A percentile compares a stretch with the other conserved stretches of the same genome.
phyloP scores from a whole-genome alignment of 1,140 invertebrate genomes.

The Andrena cerasifolii region DNA sequence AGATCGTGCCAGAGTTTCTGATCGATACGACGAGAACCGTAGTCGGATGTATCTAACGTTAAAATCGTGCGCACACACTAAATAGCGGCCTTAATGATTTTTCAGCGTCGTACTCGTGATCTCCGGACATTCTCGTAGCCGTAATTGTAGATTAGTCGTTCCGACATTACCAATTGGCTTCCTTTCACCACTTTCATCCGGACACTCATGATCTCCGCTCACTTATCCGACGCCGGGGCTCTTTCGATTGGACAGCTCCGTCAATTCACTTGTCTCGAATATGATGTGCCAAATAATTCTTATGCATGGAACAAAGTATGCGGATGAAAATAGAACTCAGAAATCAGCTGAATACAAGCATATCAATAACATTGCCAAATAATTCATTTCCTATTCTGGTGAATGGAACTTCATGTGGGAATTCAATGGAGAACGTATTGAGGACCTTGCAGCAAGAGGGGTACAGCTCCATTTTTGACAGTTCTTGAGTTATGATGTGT shows the following conservation, averaged over 20 bases:
- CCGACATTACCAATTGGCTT: conserved; percentile 37
- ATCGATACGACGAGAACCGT: conserved; percentile 15
- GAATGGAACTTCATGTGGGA: background rate
- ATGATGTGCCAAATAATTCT: conserved; percentile 12
- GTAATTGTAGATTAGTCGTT: conserved; percentile 47
- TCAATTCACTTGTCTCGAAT: background rate
- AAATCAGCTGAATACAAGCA: conserved; percentile 15
- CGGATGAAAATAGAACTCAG: background rate
- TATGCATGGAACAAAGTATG: too few species aligned
- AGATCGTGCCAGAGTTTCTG: conserved; percentile 30
- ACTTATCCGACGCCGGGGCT: conserved; percentile 44
- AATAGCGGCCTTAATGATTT: conserved; percentile 68
- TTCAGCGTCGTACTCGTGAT: conserved; percentile 50
- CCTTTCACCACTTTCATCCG: conserved; percentile 21
- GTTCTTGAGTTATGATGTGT: too few species aligned
- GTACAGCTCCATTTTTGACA: too few species aligned
- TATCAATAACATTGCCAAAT: conserved; percentile 25
- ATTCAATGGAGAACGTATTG: too few species aligned
- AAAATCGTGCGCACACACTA: conserved; percentile 64
- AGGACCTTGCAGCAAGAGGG: too few species aligned
- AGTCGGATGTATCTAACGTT: background rate
- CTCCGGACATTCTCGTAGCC: conserved; percentile 36
- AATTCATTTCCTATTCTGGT: background rate
- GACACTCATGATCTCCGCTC: conserved; percentile 15
- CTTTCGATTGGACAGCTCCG: conserved; percentile 25